A percentile compares a stretch with the other conserved stretches of the same genome.
Conservation (phyloP, 2,888 invertebrate species). For the Trichopoda pennipes region DNA sequence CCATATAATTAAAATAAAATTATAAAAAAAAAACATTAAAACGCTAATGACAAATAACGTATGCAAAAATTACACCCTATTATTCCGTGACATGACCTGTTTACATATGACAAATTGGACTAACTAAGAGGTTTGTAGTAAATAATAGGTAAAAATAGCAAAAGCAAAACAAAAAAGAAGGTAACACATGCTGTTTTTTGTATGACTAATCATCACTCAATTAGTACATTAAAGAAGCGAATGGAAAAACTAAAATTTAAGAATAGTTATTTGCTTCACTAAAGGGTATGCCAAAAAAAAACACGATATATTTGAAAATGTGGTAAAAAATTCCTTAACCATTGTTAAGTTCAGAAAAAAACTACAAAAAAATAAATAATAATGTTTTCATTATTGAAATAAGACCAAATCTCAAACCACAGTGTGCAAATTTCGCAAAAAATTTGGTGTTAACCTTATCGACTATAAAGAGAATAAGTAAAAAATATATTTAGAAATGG, state of each 20-base stretch:
- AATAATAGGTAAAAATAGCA: background rate
- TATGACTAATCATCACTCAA: conserved; percentile 18
- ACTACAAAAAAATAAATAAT: too few relatives aligned
- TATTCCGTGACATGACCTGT: conserved; percentile 60
- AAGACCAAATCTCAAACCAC: too few relatives aligned
- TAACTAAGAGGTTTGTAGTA: conserved; percentile 2
- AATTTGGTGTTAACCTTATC: too few relatives aligned
- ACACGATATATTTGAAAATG: too few relatives aligned
- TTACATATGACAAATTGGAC: conserved; percentile 42
- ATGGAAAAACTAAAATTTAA: background rate
- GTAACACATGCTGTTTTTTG: conserved; percentile 5
- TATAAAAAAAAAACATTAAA: conserved; percentile 10
- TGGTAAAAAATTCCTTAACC: too few relatives aligned
- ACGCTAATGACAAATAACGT: conserved; percentile 33
- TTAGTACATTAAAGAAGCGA: conserved; percentile 7
- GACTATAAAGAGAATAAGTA: too few relatives aligned
- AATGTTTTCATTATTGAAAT: too few relatives aligned
- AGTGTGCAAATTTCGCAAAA: too few relatives aligned
- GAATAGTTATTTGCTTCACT: too few relatives aligned
- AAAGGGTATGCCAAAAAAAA: too few relatives aligned
- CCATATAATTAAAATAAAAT: conserved; percentile 47
- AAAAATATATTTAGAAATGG: too few relatives aligned
- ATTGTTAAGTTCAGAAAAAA: too few relatives aligned
- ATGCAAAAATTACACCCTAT: conserved; percentile 26
- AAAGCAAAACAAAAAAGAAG: conserved; percentile 11